A percentile compares a stretch with the other conserved stretches of the same genome.
These are phyloP conservation scores for Apoderus coryli DNA, from an alignment of 2,888 invertebrate species.

Conservation along the genomic window DNA sequence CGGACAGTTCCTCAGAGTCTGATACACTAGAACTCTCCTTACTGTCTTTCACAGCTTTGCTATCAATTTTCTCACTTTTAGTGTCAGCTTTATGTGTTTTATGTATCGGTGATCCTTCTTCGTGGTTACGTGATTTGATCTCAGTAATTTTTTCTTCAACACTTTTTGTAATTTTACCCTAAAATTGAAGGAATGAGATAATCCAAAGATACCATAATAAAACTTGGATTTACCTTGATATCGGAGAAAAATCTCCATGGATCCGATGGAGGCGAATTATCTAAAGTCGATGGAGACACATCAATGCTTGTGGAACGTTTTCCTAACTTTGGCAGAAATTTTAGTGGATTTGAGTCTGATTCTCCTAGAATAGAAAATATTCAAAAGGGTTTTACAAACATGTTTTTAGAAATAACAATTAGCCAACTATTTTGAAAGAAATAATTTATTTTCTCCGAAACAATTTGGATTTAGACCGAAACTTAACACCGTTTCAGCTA, in stretches of 20 bases:
- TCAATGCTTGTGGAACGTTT: slow-evolving; percentile 50
- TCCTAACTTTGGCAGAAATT: slow-evolving; percentile 42
- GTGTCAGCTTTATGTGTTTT: slow-evolving; percentile 11
- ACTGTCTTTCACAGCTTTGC: slow-evolving; percentile 26
- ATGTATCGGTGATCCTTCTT: slow-evolving; percentile 25
- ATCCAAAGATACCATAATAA: no score
- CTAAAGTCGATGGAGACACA: slow-evolving; percentile 25
- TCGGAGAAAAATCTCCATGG: slow-evolving; percentile 61
- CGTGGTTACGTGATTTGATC: slow-evolving; percentile 36
- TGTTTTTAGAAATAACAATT: no score
- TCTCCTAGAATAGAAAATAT: slow-evolving; percentile 22
- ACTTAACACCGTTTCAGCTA: neutral
- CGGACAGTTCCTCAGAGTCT: slow-evolving; percentile 44
- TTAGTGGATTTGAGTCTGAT: slow-evolving; percentile 36
- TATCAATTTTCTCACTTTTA: slow-evolving; percentile 8
- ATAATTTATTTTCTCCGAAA: no score
- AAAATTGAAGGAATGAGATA: slow-evolving; percentile 11
- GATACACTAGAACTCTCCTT: slow-evolving; percentile 47
- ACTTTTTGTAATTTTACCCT: slow-evolving; percentile 59
- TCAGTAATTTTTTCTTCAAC: slow-evolving; percentile 62
- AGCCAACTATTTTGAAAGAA: no score
- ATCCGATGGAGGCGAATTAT: slow-evolving; percentile 41
- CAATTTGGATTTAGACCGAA: neutral
- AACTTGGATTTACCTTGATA: slow-evolving; percentile 37
- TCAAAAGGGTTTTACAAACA: no score